Percentiles rank a stretch among this genome's conserved stretches.
These are phyloP conservation scores for Eupithecia insigniata DNA, from an alignment of 2,888 invertebrate species.

Conservation along the genomic window DNA sequence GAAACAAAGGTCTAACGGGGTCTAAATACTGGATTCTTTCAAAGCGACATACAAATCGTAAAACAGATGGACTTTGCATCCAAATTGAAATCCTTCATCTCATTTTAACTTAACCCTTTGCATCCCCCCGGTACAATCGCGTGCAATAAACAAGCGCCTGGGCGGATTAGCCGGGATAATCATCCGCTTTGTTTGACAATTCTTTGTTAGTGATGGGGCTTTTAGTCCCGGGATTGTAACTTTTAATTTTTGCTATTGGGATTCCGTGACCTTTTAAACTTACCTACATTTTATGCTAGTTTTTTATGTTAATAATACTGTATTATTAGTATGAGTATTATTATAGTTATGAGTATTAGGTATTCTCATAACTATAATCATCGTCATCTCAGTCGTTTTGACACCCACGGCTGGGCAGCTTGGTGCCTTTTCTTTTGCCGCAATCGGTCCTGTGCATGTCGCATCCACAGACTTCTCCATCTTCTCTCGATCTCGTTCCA, in stretches of 20 bases:
- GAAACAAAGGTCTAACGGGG: neutral
- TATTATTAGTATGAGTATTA: neutral
- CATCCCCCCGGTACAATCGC: conserved; percentile 2
- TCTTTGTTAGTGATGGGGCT: conserved; percentile 20
- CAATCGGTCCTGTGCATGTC: neutral
- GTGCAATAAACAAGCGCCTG: conserved; percentile 32
- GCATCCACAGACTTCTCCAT: too few relatives aligned
- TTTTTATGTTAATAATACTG: neutral
- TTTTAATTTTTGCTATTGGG: neutral
- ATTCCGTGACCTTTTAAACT: neutral
- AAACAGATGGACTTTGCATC: conserved; percentile 4
- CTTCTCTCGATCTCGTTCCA: too few relatives aligned
- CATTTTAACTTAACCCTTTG: conserved; percentile 10
- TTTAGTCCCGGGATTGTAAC: conserved; percentile 6
- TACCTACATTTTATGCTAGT: neutral
- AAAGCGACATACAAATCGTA: neutral
- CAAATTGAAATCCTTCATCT: neutral
- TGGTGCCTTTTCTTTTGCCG: neutral
- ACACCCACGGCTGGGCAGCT: neutral
- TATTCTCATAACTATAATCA: neutral
- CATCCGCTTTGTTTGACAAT: conserved; percentile 43
- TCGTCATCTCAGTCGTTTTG: neutral
- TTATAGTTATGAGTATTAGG: too few relatives aligned
- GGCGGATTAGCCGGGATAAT: conserved; percentile 36
- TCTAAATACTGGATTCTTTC: neutral